These are phyloP conservation scores for Pycnomerus fuliginosus DNA, from an alignment of 2,888 invertebrate genomes.

Conservation along the genomic window DNA sequence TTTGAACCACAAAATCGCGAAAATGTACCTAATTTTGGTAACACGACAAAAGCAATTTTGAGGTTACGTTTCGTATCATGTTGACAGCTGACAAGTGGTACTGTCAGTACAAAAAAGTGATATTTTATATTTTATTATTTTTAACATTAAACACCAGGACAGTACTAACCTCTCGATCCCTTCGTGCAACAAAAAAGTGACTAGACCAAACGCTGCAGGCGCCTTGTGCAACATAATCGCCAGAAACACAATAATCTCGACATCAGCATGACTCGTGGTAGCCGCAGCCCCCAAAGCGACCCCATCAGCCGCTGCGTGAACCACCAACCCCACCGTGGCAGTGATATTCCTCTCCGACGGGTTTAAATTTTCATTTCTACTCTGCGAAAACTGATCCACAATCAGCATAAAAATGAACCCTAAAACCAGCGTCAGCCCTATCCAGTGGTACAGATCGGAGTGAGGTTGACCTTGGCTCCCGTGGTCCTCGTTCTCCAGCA, in stretches of 20 bases:
- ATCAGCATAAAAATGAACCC: conserved; percentile 98
- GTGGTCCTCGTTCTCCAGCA: conserved; percentile 53
- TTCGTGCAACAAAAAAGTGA: conserved; percentile 95
- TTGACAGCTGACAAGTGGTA: too few relatives aligned
- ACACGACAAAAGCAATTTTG: too few relatives aligned
- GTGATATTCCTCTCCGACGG: conserved; percentile 77
- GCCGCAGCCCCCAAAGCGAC: conserved; percentile 98
- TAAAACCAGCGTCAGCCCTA: conserved; percentile 89
- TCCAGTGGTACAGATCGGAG: too few relatives aligned
- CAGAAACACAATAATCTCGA: conserved; percentile 95
- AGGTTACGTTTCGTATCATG: too few relatives aligned
- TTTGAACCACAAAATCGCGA: too few relatives aligned
- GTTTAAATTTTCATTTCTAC: conserved; percentile 60
- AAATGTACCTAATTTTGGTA: too few relatives aligned
- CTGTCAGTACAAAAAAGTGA: conserved; percentile 4
- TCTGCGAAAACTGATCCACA: conserved; percentile 78
- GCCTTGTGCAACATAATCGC: conserved; percentile 99
- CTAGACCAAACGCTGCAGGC: conserved; percentile 97
- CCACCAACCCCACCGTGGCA: conserved; percentile 94
- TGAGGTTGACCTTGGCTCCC: conserved; percentile 62
- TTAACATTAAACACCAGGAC: too few relatives aligned
- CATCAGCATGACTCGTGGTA: conserved; percentile 92
- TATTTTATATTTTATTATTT: background rate
- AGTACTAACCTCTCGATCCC: conserved; percentile 82
- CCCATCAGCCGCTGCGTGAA: conserved; percentile 98